Conservation (phyloP, 1,140 invertebrate species). For the Carposina sasakii region DNA sequence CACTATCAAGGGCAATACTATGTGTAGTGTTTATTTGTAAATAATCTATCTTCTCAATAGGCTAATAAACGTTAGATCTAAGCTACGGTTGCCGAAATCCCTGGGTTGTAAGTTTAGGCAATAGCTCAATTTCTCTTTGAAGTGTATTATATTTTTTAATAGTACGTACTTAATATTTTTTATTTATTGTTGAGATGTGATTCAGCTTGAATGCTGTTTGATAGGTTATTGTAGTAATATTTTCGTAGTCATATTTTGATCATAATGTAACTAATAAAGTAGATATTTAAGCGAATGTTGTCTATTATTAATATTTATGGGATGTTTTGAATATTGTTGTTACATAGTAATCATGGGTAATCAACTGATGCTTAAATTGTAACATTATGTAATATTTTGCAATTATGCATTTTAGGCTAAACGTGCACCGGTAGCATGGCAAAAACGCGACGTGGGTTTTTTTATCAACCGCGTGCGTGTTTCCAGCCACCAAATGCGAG, state of each 20-base stretch:
- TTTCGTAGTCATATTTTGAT: conserved; percentile 45
- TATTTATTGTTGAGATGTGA: conserved; percentile 52
- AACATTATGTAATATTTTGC: too few relatives aligned
- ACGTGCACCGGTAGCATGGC: too few relatives aligned
- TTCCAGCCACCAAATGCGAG: too few relatives aligned
- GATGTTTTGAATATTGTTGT: conserved; percentile 22
- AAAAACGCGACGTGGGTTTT: too few relatives aligned
- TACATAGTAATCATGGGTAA: conserved; percentile 18
- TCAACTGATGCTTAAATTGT: too few relatives aligned
- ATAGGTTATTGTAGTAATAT: too few relatives aligned
- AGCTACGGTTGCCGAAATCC: conserved; percentile 66
- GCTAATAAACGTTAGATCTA: conserved; percentile 8
- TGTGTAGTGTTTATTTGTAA: conserved; percentile 40
- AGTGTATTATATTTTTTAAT: conserved; percentile 55
- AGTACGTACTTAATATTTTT: conserved; percentile 52
- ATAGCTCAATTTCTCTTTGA: conserved; percentile 65
- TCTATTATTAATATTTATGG: conserved; percentile 25
- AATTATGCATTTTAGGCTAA: too few relatives aligned
- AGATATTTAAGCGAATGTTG: conserved; percentile 38
- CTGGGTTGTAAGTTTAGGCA: conserved; percentile 66
- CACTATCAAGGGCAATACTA: conserved; percentile 21
- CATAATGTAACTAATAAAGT: conserved; percentile 33
- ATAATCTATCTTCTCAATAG: conserved; percentile 33
- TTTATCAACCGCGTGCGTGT: too few relatives aligned
- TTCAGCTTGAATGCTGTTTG: conserved; percentile 63